Percentiles rank a stretch among this genome's conserved stretches.
phyloP scores from a whole-genome alignment of 2,113 vertebrate species.

The Pyxicephalus adspersus region DNA sequence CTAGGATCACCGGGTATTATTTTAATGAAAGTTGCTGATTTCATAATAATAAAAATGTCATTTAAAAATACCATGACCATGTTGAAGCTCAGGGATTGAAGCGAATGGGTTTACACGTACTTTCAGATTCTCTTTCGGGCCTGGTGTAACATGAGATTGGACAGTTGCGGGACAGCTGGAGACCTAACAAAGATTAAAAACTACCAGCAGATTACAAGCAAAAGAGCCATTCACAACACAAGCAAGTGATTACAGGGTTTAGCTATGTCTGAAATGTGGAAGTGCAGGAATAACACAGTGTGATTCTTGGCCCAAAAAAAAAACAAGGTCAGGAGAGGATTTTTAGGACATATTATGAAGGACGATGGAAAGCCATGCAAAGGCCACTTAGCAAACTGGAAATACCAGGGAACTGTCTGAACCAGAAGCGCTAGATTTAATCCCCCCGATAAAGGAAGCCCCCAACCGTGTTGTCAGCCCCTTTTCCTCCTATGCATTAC shows the following conservation, averaged over 20 bases:
- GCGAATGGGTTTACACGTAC: no score
- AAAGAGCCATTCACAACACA: background rate
- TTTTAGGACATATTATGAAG: constrained; percentile 24
- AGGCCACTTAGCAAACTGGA: background rate
- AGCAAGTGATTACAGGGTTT: constrained; percentile 29
- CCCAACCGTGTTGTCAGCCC: no score
- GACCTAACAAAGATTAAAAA: constrained; percentile 20
- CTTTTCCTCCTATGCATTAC: no score
- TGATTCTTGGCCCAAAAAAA: constrained; percentile 25
- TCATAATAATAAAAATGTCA: no score
- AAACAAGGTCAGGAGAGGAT: constrained; percentile 37
- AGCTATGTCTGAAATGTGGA: constrained; percentile 44
- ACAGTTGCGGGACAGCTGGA: background rate
- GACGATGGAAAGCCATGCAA: background rate
- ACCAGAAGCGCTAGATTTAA: no score
- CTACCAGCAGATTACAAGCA: constrained; percentile 1
- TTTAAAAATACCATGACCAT: no score
- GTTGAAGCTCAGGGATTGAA: no score
- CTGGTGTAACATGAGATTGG: background rate
- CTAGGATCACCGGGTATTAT: no score
- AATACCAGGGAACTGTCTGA: background rate
- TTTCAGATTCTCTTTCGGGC: no score
- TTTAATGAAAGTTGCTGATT: no score
- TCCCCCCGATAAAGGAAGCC: no score
- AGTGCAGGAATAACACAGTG: constrained; percentile 18